phyloP scores from a whole-genome alignment of 2,113 vertebrate species.

The Malurus elegans region DNA sequence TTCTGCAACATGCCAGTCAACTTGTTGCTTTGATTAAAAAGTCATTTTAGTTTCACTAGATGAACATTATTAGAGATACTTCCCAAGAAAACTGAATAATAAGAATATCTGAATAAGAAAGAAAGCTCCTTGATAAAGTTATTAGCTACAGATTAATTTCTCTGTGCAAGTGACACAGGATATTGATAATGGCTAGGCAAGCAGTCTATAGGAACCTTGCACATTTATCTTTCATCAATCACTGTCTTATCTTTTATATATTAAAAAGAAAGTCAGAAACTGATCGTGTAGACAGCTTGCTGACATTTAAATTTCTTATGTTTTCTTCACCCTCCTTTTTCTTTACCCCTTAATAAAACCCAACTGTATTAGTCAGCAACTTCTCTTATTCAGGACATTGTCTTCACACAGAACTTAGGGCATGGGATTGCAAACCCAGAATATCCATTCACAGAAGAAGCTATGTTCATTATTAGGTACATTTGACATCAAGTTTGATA shows the following conservation, averaged over 20 bases:
- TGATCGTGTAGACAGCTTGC: not conserved
- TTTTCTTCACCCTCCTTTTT: slow-evolving; percentile 5
- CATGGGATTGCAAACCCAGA: not conserved
- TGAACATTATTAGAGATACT: not conserved
- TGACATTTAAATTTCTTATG: not conserved
- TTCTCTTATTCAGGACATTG: not conserved
- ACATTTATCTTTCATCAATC: slow-evolving; percentile 29
- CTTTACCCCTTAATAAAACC: not conserved
- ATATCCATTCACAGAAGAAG: not conserved
- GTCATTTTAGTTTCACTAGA: not conserved
- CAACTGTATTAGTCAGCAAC: not conserved
- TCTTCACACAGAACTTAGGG: not conserved
- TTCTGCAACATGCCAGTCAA: not conserved
- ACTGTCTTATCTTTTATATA: not conserved
- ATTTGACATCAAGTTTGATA: not conserved
- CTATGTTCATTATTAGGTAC: not conserved
- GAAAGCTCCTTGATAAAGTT: not conserved
- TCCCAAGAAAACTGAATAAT: not conserved
- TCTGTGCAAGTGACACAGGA: not conserved
- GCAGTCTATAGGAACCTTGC: not conserved
- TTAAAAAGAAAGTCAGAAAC: not conserved
- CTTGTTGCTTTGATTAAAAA: slow-evolving; percentile 1
- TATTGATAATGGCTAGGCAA: not conserved
- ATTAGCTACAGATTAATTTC: not conserved
- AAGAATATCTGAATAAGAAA: not conserved